Evolutionary conservation across 2,888 invertebrate species (phyloP).

Genomic region (Hypomecis atomaria): DNA sequence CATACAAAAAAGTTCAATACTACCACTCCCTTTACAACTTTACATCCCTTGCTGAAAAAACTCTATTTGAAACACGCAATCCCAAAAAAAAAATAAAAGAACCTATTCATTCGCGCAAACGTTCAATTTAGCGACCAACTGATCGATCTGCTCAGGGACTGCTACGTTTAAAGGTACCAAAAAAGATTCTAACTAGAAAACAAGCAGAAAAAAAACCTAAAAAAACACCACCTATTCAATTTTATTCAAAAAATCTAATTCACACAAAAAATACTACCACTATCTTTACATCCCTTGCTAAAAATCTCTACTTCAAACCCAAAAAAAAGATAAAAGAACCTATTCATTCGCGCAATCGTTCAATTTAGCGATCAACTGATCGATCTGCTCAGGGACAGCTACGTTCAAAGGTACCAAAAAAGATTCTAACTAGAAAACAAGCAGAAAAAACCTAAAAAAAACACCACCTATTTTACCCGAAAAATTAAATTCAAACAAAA

Average conservation of each 20-base stretch:
- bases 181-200: background rate
- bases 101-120: slow-evolving; percentile 67
- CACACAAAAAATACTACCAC: slow-evolving; percentile 1
- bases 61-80: no score
- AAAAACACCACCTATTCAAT: no score
- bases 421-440: slow-evolving; percentile 48
- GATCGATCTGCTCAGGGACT: no score
- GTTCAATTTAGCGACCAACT: slow-evolving; percentile 70
- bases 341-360: slow-evolving; percentile 66
- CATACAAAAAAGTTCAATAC: slow-evolving; percentile 2
- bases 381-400: slow-evolving; percentile 72
- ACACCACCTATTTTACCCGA: no score
- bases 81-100: slow-evolving; percentile 24
- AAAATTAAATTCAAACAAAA: background rate
- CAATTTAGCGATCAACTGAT: slow-evolving; percentile 72
- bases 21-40: no score
- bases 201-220: no score
- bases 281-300: background rate
- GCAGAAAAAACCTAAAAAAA: no score
- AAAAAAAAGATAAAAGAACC: slow-evolving; percentile 44
- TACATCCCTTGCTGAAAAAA: background rate
- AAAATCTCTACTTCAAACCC: slow-evolving; percentile 18
- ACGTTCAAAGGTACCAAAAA: slow-evolving; percentile 71
- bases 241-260: no score
- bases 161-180: no score